These are phyloP conservation scores for Micropterix aruncella DNA, from an alignment of 2,888 invertebrate species.

Conservation along the genomic window DNA sequence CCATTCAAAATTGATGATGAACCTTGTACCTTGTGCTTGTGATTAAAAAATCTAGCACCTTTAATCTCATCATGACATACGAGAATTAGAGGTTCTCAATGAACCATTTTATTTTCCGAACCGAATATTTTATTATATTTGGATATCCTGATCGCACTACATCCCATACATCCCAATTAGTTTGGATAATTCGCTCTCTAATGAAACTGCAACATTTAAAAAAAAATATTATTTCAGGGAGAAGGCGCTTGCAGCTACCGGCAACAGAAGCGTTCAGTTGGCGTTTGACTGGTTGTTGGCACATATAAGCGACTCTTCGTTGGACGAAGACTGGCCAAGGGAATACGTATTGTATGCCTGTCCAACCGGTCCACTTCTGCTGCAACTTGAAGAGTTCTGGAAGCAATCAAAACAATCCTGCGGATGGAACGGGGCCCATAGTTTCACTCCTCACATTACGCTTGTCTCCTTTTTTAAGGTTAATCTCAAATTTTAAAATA, in stretches of 20 bases:
- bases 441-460: slow-evolving; percentile 82
- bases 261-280: slow-evolving; percentile 73
- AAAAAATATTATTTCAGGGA: no score
- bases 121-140: no score
- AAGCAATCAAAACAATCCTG: slow-evolving; percentile 55
- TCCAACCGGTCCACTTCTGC: slow-evolving; percentile 62
- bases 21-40: no score
- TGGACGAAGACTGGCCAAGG: slow-evolving; percentile 63
- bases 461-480: slow-evolving; percentile 82
- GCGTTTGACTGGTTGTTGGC: slow-evolving; percentile 86
- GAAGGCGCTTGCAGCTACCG: slow-evolving; percentile 82
- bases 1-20: no score
- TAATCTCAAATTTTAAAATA: no score
- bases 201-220: no score
- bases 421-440: slow-evolving; percentile 85
- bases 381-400: slow-evolving; percentile 66
- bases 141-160: neutral
- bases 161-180: slow-evolving; percentile 1
- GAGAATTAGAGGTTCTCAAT: no score
- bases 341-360: slow-evolving; percentile 83
- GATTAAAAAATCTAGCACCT: no score
- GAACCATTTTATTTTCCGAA: no score
- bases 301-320: slow-evolving; percentile 71
- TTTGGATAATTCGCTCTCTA: slow-evolving; percentile 9
- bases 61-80: no score